These are phyloP conservation scores for Pseudochaenichthys georgianus DNA, from an alignment of 2,797 vertebrate genomes.

Conservation along the genomic window DNA sequence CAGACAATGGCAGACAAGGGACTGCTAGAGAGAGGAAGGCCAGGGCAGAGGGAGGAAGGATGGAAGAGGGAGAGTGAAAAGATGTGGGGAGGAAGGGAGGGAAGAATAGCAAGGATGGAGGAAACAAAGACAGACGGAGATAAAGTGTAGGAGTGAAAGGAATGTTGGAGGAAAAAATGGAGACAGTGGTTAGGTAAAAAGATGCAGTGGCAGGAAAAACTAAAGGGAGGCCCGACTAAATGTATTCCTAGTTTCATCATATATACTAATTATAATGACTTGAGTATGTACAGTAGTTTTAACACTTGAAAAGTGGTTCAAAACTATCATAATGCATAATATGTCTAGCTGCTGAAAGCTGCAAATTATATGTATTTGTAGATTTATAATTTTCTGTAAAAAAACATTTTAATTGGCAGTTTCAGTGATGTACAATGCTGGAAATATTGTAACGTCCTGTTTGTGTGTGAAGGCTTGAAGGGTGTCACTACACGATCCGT, in stretches of 20 bases:
- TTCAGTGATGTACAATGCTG: background rate
- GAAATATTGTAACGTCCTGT: background rate
- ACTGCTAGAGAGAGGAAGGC: conserved; percentile 19
- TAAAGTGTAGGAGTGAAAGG: background rate
- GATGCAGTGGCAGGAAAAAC: background rate
- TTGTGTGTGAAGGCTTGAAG: background rate
- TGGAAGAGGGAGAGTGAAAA: background rate
- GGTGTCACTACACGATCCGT: too few species aligned
- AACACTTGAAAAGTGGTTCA: background rate
- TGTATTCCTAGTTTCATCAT: background rate
- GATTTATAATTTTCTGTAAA: background rate
- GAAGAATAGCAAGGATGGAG: background rate
- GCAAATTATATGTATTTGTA: background rate
- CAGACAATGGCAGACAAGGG: conserved; percentile 48
- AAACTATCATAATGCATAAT: background rate
- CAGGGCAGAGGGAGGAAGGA: conserved; percentile 18
- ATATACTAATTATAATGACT: background rate
- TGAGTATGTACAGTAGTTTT: background rate
- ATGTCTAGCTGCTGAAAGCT: background rate
- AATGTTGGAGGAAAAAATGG: background rate
- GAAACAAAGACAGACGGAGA: background rate
- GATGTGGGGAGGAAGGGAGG: background rate
- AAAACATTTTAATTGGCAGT: background rate
- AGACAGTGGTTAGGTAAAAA: background rate
- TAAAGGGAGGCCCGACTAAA: background rate